phyloP scores from a whole-genome alignment of 2,113 vertebrate species.

The Scomber scombrus region DNA sequence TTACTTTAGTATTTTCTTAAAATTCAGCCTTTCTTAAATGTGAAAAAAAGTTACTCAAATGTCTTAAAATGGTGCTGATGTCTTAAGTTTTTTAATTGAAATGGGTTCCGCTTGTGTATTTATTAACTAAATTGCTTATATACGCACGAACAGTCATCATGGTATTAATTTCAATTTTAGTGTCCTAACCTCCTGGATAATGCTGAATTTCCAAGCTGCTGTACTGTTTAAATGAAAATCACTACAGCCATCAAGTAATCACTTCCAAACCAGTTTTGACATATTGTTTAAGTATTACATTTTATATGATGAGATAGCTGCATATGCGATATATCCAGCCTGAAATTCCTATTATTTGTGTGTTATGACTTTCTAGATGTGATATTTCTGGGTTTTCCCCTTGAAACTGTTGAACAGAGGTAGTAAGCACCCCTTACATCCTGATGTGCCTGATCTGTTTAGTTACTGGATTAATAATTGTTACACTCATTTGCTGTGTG shows the following conservation, averaged over 20 bases:
- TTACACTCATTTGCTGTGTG: neutral
- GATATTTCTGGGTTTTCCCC: too few relatives aligned
- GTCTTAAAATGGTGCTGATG: conserved; percentile 1
- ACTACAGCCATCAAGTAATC: conserved; percentile 7
- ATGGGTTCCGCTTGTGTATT: conserved; percentile 15
- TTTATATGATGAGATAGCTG: neutral
- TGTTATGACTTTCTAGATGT: neutral
- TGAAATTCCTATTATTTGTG: neutral
- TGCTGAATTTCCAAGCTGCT: conserved; percentile 23
- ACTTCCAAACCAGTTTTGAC: neutral
- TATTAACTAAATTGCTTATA: conserved; percentile 26
- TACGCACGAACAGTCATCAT: conserved; percentile 47
- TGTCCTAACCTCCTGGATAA: conserved; percentile 1
- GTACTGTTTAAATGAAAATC: neutral
- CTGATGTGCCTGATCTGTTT: neutral
- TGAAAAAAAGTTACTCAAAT: neutral
- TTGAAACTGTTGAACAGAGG: too few relatives aligned
- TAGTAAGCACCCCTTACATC: too few relatives aligned
- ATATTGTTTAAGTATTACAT: neutral
- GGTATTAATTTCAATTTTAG: neutral
- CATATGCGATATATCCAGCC: neutral
- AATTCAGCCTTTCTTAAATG: neutral
- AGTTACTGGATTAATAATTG: neutral
- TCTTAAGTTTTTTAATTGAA: conserved; percentile 26
- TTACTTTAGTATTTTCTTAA: neutral